A percentile compares a stretch with the other conserved stretches of the same genome.
Evolutionary conservation across 2,888 invertebrate genomes (phyloP).

Genomic region (Noctua janthina): DNA sequence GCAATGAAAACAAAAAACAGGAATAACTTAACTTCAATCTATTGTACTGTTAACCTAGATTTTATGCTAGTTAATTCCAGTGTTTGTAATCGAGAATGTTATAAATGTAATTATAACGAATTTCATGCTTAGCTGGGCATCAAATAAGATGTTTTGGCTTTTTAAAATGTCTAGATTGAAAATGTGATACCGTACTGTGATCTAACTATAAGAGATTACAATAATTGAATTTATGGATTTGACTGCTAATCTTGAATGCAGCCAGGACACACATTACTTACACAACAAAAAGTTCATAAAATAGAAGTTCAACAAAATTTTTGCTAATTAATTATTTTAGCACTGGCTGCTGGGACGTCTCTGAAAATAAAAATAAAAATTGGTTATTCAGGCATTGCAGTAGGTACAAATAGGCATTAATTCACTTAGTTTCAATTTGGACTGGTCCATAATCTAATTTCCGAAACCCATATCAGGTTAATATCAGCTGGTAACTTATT

Average conservation of each 20-base stretch:
- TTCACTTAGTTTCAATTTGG: slow-evolving; percentile 8
- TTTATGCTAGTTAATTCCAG: slow-evolving; percentile 31
- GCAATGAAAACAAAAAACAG: slow-evolving; percentile 30
- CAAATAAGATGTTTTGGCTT: slow-evolving; percentile 25
- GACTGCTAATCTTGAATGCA: not conserved
- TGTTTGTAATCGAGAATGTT: slow-evolving; percentile 35
- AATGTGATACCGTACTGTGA: not conserved
- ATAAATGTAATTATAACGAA: slow-evolving; percentile 46
- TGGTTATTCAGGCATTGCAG: not conserved
- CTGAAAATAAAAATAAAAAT: not conserved
- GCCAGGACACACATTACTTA: not conserved
- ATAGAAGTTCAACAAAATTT: not conserved
- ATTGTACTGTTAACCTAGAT: slow-evolving; percentile 54
- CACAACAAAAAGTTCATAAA: not conserved
- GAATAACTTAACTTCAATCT: slow-evolving; percentile 32
- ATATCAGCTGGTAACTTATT: slow-evolving; percentile 33
- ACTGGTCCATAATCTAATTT: slow-evolving; percentile 31
- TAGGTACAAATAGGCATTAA: not conserved
- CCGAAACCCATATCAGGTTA: slow-evolving; percentile 45
- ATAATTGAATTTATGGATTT: not conserved
- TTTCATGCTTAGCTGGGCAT: slow-evolving; percentile 44
- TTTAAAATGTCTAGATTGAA: slow-evolving; percentile 4
- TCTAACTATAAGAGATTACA: not conserved
- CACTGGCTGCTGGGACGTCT: no score
- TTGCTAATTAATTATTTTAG: not conserved